These are phyloP conservation scores for Xestia rhomboidea DNA, from an alignment of 2,888 invertebrate genomes.

Conservation along the genomic window DNA sequence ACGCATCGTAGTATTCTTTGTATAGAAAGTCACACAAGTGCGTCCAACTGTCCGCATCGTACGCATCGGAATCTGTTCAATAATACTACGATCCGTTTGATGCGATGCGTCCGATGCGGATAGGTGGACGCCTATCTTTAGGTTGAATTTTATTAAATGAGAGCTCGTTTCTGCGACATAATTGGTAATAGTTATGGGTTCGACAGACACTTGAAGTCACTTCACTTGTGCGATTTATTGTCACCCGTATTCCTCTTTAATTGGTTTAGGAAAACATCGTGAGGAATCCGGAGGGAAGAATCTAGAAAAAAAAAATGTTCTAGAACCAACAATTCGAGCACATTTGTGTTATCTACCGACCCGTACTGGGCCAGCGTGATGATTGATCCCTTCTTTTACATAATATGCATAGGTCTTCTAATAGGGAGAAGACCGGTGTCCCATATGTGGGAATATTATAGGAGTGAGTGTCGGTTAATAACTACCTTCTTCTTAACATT, in stretches of 20 bases:
- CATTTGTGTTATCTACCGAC: not conserved
- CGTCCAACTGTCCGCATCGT: too few relatives aligned
- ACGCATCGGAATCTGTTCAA: too few relatives aligned
- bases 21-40: too few relatives aligned
- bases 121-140: too few relatives aligned
- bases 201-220: not conserved
- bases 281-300: not conserved
- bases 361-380: not conserved
- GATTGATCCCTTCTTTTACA: not conserved
- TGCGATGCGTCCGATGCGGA: too few relatives aligned
- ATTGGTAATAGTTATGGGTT: not conserved
- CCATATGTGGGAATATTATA: not conserved
- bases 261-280: not conserved
- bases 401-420: not conserved
- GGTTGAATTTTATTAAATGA: not conserved
- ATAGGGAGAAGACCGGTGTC: not conserved
- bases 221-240: not conserved
- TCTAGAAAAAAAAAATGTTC: too few relatives aligned
- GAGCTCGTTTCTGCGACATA: not conserved
- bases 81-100: too few relatives aligned
- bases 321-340: not conserved
- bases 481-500: slow-evolving; percentile 15
- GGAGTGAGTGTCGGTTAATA: not conserved
- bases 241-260: not conserved
- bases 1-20: too few relatives aligned